Conservation (phyloP, 2,113 vertebrate genomes). For the Carollia perspicillata region DNA sequence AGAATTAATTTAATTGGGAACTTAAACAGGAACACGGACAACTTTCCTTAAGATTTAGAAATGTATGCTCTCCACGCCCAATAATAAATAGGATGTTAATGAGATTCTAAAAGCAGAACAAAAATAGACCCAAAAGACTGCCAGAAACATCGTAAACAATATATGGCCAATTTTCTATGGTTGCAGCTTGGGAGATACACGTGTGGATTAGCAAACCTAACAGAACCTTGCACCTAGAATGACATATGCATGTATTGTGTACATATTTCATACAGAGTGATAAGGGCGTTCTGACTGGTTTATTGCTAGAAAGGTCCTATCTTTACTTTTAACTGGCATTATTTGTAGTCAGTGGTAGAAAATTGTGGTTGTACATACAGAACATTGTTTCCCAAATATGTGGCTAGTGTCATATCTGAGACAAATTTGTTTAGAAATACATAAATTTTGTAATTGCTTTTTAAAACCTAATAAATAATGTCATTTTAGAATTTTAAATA, state of each 20-base stretch:
- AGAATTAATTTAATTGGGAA: neutral
- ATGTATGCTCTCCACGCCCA: neutral
- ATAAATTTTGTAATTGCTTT: neutral
- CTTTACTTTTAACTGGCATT: neutral
- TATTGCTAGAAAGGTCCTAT: neutral
- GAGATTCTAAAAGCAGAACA: neutral
- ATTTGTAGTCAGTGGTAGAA: neutral
- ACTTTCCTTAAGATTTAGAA: neutral
- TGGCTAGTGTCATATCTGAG: neutral
- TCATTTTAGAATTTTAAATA: neutral
- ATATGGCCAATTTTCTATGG: neutral
- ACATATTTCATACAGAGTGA: neutral
- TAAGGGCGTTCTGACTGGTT: neutral
- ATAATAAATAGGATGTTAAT: neutral
- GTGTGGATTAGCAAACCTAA: neutral
- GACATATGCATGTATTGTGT: neutral
- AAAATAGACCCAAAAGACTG: neutral
- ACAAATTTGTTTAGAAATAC: conserved; percentile 13
- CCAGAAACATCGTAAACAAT: neutral
- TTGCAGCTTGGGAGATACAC: neutral
- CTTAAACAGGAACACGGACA: neutral
- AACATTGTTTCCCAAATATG: neutral
- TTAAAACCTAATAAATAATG: neutral
- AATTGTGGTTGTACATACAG: neutral
- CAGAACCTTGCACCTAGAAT: neutral